phyloP scores from a whole-genome alignment of 2,113 vertebrate genomes.

The Lynx canadensis region DNA sequence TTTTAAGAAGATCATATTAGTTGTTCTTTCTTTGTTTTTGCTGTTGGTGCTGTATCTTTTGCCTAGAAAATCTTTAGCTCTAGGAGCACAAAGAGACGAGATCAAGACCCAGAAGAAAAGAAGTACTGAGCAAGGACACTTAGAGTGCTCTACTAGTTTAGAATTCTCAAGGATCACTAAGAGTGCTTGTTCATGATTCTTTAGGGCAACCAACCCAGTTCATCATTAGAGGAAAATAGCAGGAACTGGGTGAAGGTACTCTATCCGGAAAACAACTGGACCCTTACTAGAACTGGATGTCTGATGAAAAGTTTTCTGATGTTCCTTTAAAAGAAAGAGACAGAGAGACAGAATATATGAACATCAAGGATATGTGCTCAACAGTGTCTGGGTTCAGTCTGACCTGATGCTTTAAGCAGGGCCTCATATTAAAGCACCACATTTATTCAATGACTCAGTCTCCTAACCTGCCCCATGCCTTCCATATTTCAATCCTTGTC shows the following conservation, averaged over 20 bases:
- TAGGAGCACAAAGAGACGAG: not conserved
- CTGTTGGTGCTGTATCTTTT: not conserved
- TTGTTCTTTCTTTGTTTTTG: not conserved
- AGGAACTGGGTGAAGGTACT: not conserved
- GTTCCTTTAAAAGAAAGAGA: not conserved
- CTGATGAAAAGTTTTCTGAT: not conserved
- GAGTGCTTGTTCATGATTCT: not conserved
- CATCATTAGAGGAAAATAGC: not conserved
- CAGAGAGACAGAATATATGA: not conserved
- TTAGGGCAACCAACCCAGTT: not conserved
- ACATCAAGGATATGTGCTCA: not conserved
- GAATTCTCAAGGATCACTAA: not conserved
- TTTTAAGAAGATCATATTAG: not conserved
- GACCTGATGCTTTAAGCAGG: not conserved
- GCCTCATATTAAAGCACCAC: not conserved
- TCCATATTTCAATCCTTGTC: not conserved
- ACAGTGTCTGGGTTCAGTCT: not conserved
- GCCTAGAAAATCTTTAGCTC: not conserved
- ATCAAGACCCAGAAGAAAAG: not conserved
- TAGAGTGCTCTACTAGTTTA: not conserved
- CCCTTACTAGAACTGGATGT: not conserved
- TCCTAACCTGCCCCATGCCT: not conserved
- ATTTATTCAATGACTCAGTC: not conserved
- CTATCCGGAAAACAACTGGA: not conserved
- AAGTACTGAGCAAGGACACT: not conserved